A percentile compares a stretch with the other conserved stretches of the same genome.
These are phyloP conservation scores for Neoarius graeffei DNA, from an alignment of 2,113 vertebrate species.

Conservation along the genomic window DNA sequence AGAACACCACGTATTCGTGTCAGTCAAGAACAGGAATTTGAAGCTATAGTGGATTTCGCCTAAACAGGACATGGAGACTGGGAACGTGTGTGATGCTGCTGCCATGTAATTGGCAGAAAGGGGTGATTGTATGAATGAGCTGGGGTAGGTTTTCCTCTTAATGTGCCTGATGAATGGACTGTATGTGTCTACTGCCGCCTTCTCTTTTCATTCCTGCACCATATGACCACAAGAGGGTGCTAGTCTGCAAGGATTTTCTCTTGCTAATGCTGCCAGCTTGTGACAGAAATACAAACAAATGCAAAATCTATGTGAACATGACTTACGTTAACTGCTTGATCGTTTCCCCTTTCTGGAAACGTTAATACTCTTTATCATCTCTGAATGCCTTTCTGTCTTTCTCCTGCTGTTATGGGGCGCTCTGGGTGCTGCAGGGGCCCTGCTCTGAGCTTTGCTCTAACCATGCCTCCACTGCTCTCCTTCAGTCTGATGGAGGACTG, in stretches of 20 bases:
- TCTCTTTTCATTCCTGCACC: constrained; percentile 1
- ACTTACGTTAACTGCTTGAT: neutral
- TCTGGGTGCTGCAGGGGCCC: constrained; percentile 11
- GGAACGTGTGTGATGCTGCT: neutral
- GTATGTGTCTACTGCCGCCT: neutral
- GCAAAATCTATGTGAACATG: neutral
- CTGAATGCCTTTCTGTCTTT: constrained; percentile 15
- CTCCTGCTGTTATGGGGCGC: constrained; percentile 13
- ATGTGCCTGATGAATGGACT: neutral
- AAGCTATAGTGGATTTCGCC: neutral
- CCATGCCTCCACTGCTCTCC: constrained; percentile 53
- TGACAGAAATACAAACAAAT: neutral
- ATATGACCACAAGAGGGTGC: constrained; percentile 52
- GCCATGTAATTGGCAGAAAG: neutral
- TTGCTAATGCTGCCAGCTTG: constrained; percentile 34
- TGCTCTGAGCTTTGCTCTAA: constrained; percentile 54
- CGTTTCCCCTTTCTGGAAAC: constrained; percentile 55
- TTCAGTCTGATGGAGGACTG: constrained; percentile 53
- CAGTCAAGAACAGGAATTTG: neutral
- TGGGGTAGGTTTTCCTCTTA: neutral
- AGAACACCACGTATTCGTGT: neutral
- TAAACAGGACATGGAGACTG: neutral
- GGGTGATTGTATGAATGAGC: neutral
- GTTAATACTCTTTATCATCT: neutral
- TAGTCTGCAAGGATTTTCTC: constrained; percentile 3